Conservation (phyloP, 2,113 vertebrate species). For the Gulo gulo region DNA sequence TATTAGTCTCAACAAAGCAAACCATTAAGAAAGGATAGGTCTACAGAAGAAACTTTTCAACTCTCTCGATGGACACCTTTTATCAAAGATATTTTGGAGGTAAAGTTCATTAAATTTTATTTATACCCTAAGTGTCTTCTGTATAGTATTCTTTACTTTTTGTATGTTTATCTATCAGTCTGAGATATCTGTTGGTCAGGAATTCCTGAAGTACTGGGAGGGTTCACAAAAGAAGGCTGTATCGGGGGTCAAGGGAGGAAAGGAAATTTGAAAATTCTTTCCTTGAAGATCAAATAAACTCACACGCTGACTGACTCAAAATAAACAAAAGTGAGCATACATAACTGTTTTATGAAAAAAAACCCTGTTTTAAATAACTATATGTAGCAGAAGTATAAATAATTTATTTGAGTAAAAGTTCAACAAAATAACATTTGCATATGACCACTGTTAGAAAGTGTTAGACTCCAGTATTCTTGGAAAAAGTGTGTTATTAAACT, state of each 20-base stretch:
- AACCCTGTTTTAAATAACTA: neutral
- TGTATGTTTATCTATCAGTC: neutral
- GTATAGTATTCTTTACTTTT: neutral
- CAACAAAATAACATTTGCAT: neutral
- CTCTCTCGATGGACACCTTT: constrained; percentile 97
- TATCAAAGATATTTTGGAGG: constrained; percentile 98
- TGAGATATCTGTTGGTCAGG: neutral
- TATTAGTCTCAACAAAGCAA: constrained; percentile 82
- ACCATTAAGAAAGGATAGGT: constrained; percentile 88
- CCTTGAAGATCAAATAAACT: neutral
- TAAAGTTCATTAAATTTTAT: constrained; percentile 70
- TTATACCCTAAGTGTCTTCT: neutral
- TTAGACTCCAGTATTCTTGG: neutral
- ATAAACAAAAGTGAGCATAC: neutral
- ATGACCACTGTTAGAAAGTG: neutral
- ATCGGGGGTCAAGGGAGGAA: neutral
- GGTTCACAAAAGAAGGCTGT: neutral
- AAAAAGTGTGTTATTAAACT: constrained; percentile 27
- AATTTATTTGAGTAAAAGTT: constrained; percentile 34
- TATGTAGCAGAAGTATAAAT: neutral
- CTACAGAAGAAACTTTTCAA: constrained; percentile 91
- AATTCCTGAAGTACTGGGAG: neutral
- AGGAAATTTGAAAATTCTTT: neutral
- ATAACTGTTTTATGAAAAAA: neutral
- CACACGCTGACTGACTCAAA: neutral